Base-by-base conservation (phyloP, 2,888 invertebrate species). In the Ectropis crepuscularia region DNA sequence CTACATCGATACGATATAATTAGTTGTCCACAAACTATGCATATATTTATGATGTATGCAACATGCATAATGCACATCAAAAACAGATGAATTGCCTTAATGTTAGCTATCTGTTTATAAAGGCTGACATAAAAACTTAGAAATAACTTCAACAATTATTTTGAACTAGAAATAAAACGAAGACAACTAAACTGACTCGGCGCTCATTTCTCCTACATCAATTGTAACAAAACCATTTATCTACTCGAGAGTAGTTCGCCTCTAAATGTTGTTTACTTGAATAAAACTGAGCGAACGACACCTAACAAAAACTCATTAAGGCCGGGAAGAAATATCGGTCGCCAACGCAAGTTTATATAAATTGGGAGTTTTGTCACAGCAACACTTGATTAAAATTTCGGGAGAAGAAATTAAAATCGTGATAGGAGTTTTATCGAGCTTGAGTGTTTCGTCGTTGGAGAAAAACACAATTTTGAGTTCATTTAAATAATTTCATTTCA, bases 181-280 rank as follows among this genome's bases (percentile, higher is more conserved):
- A 28, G 16, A 2, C 16, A 28, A n/a, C 16, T 28, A 2, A 28
- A 28, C 1, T 28, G 4, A 28, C 16, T 1, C 16, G 16, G 16
- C 4, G 16, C 4, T 28, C 16, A 28, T 28, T n/a, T n/a, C n/a
- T n/a, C n/a, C n/a, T n/a, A 39, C 5, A 0, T 39, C 6, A 39
- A 39, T 39, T 41, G 10, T 41, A 41, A 9, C 41, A 9, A 2
- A 37, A 49, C 12, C 9, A 16, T 41, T 6, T 12, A 39, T 39
- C 39, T 6, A 38, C 0, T 50, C 5, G 12, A 9, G 16, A 39
- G 39, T 41, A 41, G 51, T 51, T 12, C 41, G 47, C n/a, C 37
- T 61, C 16, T 62, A 64, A 57, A 46, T 57, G 38, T 57, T 64
- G 57, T 65, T 62, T 10, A 48, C 11, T 60, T 57, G 57, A 62